Conservation (phyloP, 1,140 invertebrate genomes). For the Pinna nobilis region DNA sequence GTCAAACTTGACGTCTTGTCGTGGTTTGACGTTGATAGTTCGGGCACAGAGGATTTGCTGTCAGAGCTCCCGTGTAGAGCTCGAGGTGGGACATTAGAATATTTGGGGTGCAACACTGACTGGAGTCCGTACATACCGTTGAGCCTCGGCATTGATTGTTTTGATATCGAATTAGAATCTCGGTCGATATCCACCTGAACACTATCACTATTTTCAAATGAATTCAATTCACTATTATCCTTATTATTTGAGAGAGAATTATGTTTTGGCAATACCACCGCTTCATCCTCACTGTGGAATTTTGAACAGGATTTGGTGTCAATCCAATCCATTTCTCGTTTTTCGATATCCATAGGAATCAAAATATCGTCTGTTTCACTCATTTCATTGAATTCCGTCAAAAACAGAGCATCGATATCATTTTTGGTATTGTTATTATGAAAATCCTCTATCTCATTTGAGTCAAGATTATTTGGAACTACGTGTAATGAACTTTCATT, state of each 20-base stretch:
- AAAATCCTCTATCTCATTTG: too few species aligned
- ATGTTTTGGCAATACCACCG: not conserved
- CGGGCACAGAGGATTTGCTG: not conserved
- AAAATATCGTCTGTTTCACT: too few species aligned
- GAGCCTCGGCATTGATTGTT: not conserved
- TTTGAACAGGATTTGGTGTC: too few species aligned
- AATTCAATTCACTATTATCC: not conserved
- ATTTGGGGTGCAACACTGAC: conserved; percentile 1
- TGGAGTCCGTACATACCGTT: conserved; percentile 4
- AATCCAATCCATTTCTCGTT: too few species aligned
- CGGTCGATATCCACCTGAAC: not conserved
- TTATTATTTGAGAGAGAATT: not conserved
- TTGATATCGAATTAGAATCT: not conserved
- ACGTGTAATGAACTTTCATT: too few species aligned
- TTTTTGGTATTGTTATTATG: too few species aligned
- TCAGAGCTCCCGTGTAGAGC: not conserved
- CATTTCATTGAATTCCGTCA: too few species aligned
- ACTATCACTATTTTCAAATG: not conserved
- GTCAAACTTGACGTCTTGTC: not conserved
- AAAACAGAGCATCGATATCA: too few species aligned
- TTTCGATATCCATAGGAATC: too few species aligned
- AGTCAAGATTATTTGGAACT: too few species aligned
- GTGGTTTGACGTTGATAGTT: not conserved
- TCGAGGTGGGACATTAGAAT: not conserved
- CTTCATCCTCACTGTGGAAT: not conserved